These are phyloP conservation scores for Lutraria rhynchaena DNA, from an alignment of 1,140 invertebrate species.

Conservation along the genomic window DNA sequence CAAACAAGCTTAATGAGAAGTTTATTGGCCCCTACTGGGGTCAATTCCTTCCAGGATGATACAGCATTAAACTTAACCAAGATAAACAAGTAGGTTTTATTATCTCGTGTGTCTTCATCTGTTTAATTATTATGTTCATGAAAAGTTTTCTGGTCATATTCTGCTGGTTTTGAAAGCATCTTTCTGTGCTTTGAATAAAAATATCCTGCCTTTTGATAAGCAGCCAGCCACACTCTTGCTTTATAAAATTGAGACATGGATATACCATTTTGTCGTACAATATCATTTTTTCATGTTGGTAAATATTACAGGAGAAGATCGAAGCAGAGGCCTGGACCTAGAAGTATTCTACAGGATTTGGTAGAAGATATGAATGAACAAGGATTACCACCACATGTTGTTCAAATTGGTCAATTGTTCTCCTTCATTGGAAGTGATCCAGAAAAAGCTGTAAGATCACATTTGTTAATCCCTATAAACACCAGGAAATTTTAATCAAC, in stretches of 20 bases:
- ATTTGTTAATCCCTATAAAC: no score
- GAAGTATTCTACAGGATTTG: slow-evolving; percentile 74
- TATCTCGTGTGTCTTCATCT: no score
- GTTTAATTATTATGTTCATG: no score
- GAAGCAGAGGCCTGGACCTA: slow-evolving; percentile 67
- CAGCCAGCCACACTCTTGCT: no score
- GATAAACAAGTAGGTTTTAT: slow-evolving; percentile 71
- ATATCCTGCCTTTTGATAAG: no score
- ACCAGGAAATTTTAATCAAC: no score
- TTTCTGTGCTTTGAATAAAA: no score
- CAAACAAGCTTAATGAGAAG: slow-evolving; percentile 67
- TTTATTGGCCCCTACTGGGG: slow-evolving; percentile 75
- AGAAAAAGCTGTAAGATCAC: slow-evolving; percentile 80
- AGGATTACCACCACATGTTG: slow-evolving; percentile 72
- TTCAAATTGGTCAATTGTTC: slow-evolving; percentile 81
- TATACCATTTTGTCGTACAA: no score
- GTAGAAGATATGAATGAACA: slow-evolving; percentile 71
- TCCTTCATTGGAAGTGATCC: slow-evolving; percentile 81
- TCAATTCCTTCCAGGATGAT: slow-evolving; percentile 73
- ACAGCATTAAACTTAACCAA: slow-evolving; percentile 73
- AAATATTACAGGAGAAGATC: slow-evolving; percentile 69
- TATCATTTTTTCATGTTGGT: no score
- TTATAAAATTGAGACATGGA: no score
- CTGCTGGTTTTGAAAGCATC: no score
- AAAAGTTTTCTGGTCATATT: no score